These are phyloP conservation scores for Phortica magna DNA, from an alignment of 2,888 invertebrate species.

Conservation along the genomic window DNA sequence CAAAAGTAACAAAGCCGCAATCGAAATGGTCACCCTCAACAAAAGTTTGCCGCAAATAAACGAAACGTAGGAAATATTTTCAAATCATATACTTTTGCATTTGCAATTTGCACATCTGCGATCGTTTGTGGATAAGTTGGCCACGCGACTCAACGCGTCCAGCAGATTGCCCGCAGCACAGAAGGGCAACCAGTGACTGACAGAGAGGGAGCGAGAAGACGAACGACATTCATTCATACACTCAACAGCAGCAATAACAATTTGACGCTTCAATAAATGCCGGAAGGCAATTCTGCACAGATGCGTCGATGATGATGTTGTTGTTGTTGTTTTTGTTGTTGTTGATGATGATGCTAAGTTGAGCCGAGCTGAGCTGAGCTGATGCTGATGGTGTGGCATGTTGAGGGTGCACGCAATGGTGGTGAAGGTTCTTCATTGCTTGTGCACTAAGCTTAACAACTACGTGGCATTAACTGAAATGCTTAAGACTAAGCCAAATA, in stretches of 20 bases:
- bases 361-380: too few relatives aligned
- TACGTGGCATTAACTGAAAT: background rate
- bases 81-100: too few relatives aligned
- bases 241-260: conserved; percentile 7
- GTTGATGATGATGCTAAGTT: background rate
- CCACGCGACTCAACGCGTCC: background rate
- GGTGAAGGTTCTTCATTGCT: background rate
- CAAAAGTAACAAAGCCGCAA: background rate
- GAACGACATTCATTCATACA: background rate
- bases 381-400: background rate
- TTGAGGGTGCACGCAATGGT: background rate
- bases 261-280: conserved; percentile 24
- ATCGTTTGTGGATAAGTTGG: background rate
- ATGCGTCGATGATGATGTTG: conserved; percentile 1
- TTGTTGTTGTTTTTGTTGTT: background rate
- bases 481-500: background rate
- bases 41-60: background rate
- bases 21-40: background rate
- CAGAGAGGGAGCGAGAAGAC: too few relatives aligned
- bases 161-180: background rate
- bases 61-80: too few relatives aligned
- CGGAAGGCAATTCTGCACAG: conserved; percentile 13
- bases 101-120: background rate
- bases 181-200: too few relatives aligned
- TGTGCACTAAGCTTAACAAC: too few relatives aligned